These are phyloP conservation scores for Amblyjoppa proteus DNA, from an alignment of 2,888 invertebrate species.

Conservation along the genomic window DNA sequence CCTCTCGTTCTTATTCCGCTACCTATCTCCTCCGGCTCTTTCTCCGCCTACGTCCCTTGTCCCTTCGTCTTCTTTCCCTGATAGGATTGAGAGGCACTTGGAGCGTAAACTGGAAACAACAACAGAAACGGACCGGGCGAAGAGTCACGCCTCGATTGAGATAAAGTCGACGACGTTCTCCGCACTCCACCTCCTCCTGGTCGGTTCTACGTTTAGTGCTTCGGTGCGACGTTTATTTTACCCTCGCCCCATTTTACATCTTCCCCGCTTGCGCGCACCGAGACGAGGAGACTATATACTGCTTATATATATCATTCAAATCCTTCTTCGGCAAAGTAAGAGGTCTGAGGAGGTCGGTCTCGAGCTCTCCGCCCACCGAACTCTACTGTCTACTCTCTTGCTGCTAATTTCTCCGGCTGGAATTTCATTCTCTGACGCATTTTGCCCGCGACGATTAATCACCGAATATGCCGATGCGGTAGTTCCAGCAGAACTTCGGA, in stretches of 20 bases:
- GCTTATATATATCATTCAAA: constrained; percentile 23
- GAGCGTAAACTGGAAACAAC: constrained; percentile 84
- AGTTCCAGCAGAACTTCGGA: too few species aligned
- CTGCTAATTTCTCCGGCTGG: neutral
- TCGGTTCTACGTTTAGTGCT: constrained; percentile 49
- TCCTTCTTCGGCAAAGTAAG: constrained; percentile 26
- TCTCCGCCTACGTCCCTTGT: constrained; percentile 47
- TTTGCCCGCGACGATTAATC: neutral
- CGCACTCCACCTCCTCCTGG: constrained; percentile 10
- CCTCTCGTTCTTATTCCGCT: constrained; percentile 51
- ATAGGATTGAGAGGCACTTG: constrained; percentile 83
- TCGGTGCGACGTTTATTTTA: constrained; percentile 75
- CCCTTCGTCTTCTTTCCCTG: constrained; percentile 76
- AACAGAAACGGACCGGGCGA: constrained; percentile 80
- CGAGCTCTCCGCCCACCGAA: neutral
- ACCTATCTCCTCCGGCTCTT: constrained; percentile 21
- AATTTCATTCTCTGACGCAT: constrained; percentile 10
- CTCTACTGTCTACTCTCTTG: neutral
- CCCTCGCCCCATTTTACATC: constrained; percentile 73
- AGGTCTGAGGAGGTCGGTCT: constrained; percentile 1
- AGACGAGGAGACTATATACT: neutral
- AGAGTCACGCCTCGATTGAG: constrained; percentile 81
- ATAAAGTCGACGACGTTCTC: constrained; percentile 80
- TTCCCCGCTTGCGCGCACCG: constrained; percentile 18
- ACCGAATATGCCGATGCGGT: neutral